These are phyloP conservation scores for Odobenus rosmarus DNA, from an alignment of 2,113 vertebrate genomes.

Conservation along the genomic window DNA sequence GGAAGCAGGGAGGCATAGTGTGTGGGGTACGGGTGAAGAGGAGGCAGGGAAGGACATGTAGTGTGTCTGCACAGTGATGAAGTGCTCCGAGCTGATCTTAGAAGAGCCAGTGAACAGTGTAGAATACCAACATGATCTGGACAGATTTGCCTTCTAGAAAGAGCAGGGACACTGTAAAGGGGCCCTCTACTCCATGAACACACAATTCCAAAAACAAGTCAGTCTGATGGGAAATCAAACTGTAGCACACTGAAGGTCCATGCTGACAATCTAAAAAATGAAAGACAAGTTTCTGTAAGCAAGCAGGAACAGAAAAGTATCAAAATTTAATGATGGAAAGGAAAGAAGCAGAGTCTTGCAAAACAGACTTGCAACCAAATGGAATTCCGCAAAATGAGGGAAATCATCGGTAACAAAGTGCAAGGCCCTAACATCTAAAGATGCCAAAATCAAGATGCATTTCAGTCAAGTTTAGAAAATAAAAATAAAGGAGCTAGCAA, in stretches of 20 bases:
- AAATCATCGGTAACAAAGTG: slow-evolving; percentile 43
- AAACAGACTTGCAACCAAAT: slow-evolving; percentile 49
- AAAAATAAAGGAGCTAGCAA: slow-evolving; percentile 48
- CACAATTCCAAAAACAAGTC: neutral
- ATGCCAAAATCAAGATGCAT: slow-evolving; percentile 67
- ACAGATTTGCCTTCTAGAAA: neutral
- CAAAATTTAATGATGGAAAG: slow-evolving; percentile 24
- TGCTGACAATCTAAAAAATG: neutral
- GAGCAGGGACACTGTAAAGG: neutral
- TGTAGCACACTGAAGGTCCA: neutral
- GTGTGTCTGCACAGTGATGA: neutral
- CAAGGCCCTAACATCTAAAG: neutral
- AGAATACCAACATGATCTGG: neutral
- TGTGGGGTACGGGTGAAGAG: neutral
- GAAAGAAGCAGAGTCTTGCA: slow-evolving; percentile 44
- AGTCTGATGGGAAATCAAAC: slow-evolving; percentile 72
- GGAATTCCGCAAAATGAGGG: neutral
- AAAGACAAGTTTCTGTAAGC: slow-evolving; percentile 38
- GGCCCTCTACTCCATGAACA: neutral
- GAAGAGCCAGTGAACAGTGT: neutral
- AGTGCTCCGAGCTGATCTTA: neutral
- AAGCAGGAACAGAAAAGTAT: slow-evolving; percentile 6
- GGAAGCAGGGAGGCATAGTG: neutral
- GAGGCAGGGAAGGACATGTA: neutral
- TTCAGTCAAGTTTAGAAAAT: slow-evolving; percentile 13